Evolutionary conservation across 2,797 vertebrate genomes (phyloP).

Genomic region (Rhinatrema bivittatum): DNA sequence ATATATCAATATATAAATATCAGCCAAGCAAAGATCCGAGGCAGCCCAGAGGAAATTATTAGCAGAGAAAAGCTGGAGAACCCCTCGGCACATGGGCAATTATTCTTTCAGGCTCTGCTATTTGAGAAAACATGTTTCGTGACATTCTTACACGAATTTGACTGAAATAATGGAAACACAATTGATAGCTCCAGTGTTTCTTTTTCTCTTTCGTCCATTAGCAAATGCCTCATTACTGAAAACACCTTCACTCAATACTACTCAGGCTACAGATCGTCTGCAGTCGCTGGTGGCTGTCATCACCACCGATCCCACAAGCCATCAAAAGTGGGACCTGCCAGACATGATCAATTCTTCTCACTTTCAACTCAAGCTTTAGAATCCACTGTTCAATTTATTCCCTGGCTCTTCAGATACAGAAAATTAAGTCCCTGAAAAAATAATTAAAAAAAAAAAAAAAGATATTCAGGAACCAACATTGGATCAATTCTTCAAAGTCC

Average conservation of each 20-base stretch:
- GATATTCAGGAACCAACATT: no score
- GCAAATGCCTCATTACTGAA: conserved; percentile 29
- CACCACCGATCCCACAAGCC: conserved; percentile 18
- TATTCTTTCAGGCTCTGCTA: conserved; percentile 6
- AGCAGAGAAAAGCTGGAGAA: no score
- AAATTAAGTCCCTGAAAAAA: no score
- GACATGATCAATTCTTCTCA: conserved; percentile 18
- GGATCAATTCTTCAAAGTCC: no score
- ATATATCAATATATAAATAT: background rate
- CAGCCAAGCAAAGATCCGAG: background rate
- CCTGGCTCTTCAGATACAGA: conserved; percentile 2
- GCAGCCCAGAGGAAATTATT: background rate
- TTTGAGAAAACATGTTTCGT: conserved; percentile 1
- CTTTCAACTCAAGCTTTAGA: conserved; percentile 10
- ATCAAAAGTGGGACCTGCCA: conserved; percentile 27
- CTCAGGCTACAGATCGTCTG: conserved; percentile 6
- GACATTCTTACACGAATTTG: conserved; percentile 6
- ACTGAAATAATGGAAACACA: conserved; percentile 13
- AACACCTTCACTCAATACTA: conserved; percentile 15
- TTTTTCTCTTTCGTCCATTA: conserved; percentile 13
- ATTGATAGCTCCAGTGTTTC: conserved; percentile 10
- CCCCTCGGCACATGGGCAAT: no score
- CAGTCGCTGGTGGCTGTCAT: conserved; percentile 16
- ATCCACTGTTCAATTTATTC: background rate
- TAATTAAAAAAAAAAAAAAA: no score